Evolutionary conservation across 2,797 vertebrate genomes (phyloP).

Genomic region (Menidia menidia): DNA sequence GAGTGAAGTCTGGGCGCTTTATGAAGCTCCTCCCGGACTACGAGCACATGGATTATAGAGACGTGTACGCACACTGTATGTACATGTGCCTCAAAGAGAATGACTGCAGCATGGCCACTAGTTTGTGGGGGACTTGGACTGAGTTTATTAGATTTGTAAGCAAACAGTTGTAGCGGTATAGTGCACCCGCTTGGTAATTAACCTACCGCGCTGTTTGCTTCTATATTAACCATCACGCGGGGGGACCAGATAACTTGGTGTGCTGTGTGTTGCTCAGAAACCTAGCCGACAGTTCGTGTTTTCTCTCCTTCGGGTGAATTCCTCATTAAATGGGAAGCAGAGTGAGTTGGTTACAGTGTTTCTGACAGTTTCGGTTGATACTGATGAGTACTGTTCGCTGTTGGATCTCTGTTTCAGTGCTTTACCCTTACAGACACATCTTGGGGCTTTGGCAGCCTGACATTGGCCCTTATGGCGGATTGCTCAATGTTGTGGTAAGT

Average conservation of each 20-base stretch:
- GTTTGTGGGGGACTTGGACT: constrained; percentile 26
- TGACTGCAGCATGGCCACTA: constrained; percentile 52
- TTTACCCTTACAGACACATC: constrained; percentile 94
- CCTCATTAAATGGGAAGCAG: constrained; percentile 8
- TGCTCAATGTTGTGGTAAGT: constrained; percentile 97
- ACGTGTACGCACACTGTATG: constrained; percentile 89
- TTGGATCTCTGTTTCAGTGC: constrained; percentile 82
- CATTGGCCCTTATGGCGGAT: constrained; percentile 96
- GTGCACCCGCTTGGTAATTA: constrained; percentile 4
- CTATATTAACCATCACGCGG: constrained; percentile 17
- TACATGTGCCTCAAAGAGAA: constrained; percentile 38
- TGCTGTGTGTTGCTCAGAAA: constrained; percentile 27
- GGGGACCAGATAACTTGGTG: constrained; percentile 3
- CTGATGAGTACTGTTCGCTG: constrained; percentile 12
- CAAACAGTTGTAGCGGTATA: constrained; percentile 14
- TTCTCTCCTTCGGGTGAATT: constrained; percentile 23
- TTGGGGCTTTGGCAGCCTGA: constrained; percentile 98
- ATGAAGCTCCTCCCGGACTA: constrained; percentile 96
- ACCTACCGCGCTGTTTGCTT: constrained; percentile 26
- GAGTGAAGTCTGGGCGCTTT: constrained; percentile 93
- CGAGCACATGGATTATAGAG: constrained; percentile 93
- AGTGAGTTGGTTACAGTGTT: constrained; percentile 14
- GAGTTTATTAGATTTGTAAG: constrained; percentile 7
- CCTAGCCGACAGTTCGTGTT: constrained; percentile 11
- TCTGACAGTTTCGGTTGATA: constrained; percentile 21